Conservation (phyloP, 2,113 vertebrate species). For the Corythoichthys intestinalis region DNA sequence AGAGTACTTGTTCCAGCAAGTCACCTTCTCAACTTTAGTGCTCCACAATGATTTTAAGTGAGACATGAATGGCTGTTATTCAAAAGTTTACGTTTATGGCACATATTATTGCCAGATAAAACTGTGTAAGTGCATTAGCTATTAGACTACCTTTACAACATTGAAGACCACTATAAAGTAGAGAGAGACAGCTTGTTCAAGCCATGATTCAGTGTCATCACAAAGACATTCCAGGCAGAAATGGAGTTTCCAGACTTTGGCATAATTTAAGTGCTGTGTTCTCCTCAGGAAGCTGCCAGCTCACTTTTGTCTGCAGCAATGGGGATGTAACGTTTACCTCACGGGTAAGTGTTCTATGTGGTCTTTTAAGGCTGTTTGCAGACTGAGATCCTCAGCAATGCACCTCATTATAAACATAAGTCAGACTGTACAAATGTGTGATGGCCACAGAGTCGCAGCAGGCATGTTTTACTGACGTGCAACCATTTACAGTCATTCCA, state of each 20-base stretch:
- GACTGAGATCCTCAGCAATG: slow-evolving; percentile 26
- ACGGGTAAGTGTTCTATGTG: slow-evolving; percentile 40
- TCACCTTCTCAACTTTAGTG: too few species aligned
- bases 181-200: neutral
- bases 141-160: slow-evolving; percentile 17
- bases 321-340: slow-evolving; percentile 24
- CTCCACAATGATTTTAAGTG: too few species aligned
- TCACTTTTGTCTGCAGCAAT: slow-evolving; percentile 28
- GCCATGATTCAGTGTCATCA: slow-evolving; percentile 22
- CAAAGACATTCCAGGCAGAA: slow-evolving; percentile 17
- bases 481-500: slow-evolving; percentile 51
- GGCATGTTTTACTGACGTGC: slow-evolving; percentile 41
- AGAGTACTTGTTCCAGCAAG: too few species aligned
- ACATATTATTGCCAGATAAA: slow-evolving; percentile 22
- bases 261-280: slow-evolving; percentile 33
- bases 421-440: slow-evolving; percentile 38
- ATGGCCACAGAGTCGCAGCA: slow-evolving; percentile 24
- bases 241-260: slow-evolving; percentile 43
- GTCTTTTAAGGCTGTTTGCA: slow-evolving; percentile 51
- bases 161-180: slow-evolving; percentile 29
- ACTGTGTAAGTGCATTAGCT: slow-evolving; percentile 17
- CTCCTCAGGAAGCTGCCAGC: slow-evolving; percentile 29
- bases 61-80: too few species aligned
- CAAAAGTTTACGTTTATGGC: too few species aligned
- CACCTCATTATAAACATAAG: slow-evolving; percentile 54